Conservation (phyloP, 2,113 vertebrate species). For the Campylomormyrus tamandua region DNA sequence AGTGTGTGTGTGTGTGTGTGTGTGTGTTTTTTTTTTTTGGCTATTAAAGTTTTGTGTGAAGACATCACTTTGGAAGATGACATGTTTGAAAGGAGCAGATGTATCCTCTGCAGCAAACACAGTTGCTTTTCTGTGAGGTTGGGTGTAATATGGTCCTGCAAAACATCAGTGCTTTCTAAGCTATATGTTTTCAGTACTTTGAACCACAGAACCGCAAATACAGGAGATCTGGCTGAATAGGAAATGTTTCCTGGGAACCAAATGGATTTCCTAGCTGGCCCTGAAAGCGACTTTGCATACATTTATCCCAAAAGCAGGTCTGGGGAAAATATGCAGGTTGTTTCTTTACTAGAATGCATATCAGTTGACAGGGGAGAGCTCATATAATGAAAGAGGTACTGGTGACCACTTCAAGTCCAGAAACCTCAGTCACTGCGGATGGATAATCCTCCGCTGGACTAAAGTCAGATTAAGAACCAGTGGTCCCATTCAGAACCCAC, state of each 20-base stretch:
- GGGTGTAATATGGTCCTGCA: background rate
- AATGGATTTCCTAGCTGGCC: background rate
- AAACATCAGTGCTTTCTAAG: background rate
- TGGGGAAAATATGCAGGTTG: constrained; percentile 19
- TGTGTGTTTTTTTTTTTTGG: too few relatives aligned
- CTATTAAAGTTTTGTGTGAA: background rate
- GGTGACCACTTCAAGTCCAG: background rate
- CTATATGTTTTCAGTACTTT: background rate
- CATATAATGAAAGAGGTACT: background rate
- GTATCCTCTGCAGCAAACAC: background rate
- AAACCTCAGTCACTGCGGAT: background rate
- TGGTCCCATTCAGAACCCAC: background rate
- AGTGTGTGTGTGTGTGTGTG: background rate
- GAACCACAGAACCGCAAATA: background rate
- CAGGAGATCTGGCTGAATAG: background rate
- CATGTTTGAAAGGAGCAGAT: background rate
- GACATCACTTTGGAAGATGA: background rate
- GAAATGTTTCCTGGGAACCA: background rate
- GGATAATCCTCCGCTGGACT: background rate
- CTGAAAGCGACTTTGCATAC: background rate
- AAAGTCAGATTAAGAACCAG: background rate
- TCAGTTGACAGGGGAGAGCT: background rate
- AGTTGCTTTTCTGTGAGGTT: background rate
- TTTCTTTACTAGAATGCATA: background rate
- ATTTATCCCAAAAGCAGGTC: background rate